These are phyloP conservation scores for Zophobas morio DNA, from an alignment of 1,140 invertebrate species.

Conservation along the genomic window DNA sequence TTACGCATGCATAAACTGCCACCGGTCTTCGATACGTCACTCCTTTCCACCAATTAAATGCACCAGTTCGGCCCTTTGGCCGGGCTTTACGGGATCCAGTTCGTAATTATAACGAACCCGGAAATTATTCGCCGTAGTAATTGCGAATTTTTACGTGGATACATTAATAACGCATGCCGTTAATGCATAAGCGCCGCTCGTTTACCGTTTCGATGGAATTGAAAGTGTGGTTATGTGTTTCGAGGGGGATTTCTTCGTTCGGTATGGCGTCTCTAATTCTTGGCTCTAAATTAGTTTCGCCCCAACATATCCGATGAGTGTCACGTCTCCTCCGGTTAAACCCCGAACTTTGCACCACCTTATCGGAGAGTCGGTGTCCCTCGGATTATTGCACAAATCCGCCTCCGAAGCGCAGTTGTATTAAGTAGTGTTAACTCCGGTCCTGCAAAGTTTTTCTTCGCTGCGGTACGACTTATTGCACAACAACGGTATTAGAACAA, in stretches of 20 bases:
- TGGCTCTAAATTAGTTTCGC: not conserved
- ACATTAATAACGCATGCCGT: no score
- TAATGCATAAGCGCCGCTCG: no score
- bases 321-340: slow-evolving; percentile 20
- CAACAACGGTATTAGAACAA: slow-evolving; percentile 1
- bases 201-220: no score
- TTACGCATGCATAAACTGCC: slow-evolving; percentile 18
- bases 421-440: slow-evolving; percentile 28
- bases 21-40: not conserved
- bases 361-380: slow-evolving; percentile 19
- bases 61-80: no score
- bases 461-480: slow-evolving; percentile 13
- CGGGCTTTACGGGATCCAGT: no score
- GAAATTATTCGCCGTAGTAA: no score
- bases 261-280: no score
- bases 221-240: no score
- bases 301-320: not conserved
- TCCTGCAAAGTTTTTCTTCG: slow-evolving; percentile 27
- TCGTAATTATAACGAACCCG: no score
- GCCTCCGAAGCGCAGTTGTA: slow-evolving; percentile 25
- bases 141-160: no score
- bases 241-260: no score
- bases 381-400: slow-evolving; percentile 29
- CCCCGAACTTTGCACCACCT: slow-evolving; percentile 17
- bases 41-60: not conserved